Conservation (phyloP, 2,797 vertebrate genomes). For the Ibycter americanus region DNA sequence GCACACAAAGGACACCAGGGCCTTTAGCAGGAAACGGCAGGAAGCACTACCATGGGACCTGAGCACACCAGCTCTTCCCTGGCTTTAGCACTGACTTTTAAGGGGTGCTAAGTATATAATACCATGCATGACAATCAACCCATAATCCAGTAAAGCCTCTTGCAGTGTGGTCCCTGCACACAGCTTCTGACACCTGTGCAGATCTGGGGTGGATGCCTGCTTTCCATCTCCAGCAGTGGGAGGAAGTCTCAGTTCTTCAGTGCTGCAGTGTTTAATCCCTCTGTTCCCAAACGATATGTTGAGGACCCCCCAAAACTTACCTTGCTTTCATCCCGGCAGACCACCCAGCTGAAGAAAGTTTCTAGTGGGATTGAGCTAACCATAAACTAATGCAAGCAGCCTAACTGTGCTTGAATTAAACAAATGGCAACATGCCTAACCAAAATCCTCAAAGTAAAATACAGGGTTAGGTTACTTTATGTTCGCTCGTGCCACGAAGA, state of each 20-base stretch:
- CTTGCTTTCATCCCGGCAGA: not conserved
- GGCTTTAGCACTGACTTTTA: not conserved
- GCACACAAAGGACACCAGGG: not conserved
- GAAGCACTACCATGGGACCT: not conserved
- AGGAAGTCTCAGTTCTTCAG: not conserved
- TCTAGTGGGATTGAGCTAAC: not conserved
- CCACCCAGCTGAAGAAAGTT: constrained; percentile 26
- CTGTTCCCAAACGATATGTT: not conserved
- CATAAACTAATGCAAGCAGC: not conserved
- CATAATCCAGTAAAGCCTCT: not conserved
- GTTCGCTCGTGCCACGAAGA: not conserved
- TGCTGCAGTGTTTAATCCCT: not conserved
- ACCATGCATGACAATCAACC: not conserved
- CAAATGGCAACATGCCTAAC: constrained; percentile 9
- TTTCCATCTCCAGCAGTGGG: not conserved
- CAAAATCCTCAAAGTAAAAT: constrained; percentile 8
- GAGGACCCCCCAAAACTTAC: not conserved
- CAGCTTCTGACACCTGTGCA: not conserved
- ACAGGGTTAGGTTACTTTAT: not conserved
- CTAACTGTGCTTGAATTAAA: not conserved
- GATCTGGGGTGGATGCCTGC: accelerated
- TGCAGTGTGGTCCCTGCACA: not conserved
- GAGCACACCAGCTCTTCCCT: not conserved
- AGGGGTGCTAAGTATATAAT: not conserved
- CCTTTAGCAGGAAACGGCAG: not conserved